phyloP scores from a whole-genome alignment of 2,888 invertebrate genomes.

The Allygus modestus region DNA sequence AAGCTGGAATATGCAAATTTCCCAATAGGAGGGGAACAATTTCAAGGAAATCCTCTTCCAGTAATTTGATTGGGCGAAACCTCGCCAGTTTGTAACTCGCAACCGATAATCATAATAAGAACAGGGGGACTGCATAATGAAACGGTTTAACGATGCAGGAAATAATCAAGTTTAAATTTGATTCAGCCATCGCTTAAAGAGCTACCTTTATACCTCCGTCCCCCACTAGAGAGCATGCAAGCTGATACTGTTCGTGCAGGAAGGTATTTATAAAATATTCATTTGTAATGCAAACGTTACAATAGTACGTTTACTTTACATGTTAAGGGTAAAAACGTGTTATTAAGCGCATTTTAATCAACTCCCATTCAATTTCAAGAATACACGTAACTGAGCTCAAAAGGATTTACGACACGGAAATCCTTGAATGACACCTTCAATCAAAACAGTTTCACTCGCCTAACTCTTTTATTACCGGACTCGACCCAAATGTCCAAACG shows the following conservation, averaged over 20 bases:
- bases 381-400: no score
- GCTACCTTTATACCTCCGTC: background rate
- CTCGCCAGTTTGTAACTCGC: background rate
- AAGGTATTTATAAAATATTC: no score
- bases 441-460: background rate
- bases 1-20: slow-evolving; percentile 19
- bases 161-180: slow-evolving; percentile 35
- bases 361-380: no score
- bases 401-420: no score
- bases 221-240: no score
- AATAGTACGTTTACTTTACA: no score
- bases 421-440: background rate
- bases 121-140: slow-evolving; percentile 34
- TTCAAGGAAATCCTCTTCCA: slow-evolving; percentile 21
- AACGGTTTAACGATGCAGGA: slow-evolving; percentile 18
- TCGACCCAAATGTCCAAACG: slow-evolving; percentile 24
- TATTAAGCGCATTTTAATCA: no score
- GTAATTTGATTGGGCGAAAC: slow-evolving; percentile 28
- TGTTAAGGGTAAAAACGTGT: no score
- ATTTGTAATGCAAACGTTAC: no score
- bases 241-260: no score
- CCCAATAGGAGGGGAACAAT: slow-evolving; percentile 4
- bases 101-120: slow-evolving; percentile 27
- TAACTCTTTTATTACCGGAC: background rate
- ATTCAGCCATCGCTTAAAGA: slow-evolving; percentile 2